Evolutionary conservation across 2,113 vertebrate species (phyloP).

Genomic region (Vicugna pacos): DNA sequence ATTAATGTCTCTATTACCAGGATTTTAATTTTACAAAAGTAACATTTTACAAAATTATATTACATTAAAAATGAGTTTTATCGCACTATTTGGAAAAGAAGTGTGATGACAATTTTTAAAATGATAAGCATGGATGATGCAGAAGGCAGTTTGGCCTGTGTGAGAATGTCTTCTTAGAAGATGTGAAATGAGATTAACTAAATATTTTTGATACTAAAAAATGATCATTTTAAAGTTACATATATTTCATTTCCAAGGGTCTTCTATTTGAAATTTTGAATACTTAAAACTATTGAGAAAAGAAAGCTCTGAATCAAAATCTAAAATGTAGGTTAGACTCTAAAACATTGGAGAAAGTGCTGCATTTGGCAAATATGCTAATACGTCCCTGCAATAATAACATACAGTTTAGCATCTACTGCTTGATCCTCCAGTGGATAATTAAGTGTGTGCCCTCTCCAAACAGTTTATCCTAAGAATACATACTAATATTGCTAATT

Average conservation of each 20-base stretch:
- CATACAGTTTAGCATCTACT: background rate
- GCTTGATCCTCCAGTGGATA: background rate
- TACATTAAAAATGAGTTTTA: conserved; percentile 21
- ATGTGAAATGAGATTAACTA: background rate
- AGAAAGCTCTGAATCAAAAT: background rate
- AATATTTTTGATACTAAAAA: background rate
- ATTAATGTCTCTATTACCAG: background rate
- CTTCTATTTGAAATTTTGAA: background rate
- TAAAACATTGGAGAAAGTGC: background rate
- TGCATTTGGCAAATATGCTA: background rate
- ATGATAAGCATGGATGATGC: background rate
- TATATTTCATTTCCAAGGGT: background rate
- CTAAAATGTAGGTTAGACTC: background rate
- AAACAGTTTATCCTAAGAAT: conserved; percentile 42
- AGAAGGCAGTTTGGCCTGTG: background rate
- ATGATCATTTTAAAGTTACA: background rate
- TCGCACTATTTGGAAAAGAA: background rate
- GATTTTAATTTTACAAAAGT: conserved; percentile 47
- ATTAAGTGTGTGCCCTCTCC: conserved; percentile 38
- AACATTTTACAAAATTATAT: background rate
- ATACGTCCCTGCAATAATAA: background rate
- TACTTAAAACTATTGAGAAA: background rate
- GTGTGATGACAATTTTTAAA: background rate
- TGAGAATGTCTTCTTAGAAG: background rate
- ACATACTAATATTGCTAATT: conserved; percentile 58